A percentile compares a stretch with the other conserved stretches of the same genome.
These are phyloP conservation scores for Drosophila insularis DNA, from an alignment of 1,140 invertebrate species.

Conservation along the genomic window DNA sequence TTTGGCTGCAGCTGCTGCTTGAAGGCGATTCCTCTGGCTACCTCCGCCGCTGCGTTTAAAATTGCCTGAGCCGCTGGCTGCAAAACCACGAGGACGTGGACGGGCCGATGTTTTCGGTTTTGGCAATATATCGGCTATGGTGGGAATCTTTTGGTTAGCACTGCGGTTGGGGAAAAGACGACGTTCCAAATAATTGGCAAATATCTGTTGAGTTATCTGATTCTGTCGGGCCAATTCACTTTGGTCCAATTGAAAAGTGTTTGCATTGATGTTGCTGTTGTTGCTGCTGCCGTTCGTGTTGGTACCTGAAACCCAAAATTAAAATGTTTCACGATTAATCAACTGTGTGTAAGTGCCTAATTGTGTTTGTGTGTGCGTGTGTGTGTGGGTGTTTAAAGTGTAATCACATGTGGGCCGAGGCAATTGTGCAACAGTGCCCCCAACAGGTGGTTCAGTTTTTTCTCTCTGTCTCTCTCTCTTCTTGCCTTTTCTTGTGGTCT, in stretches of 20 bases:
- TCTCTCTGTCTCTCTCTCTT: neutral
- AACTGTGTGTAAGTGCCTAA: conserved; percentile 3
- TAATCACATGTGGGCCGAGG: conserved; percentile 48
- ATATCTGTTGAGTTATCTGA: conserved; percentile 88
- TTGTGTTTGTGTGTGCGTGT: too few relatives aligned
- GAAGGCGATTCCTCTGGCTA: conserved; percentile 56
- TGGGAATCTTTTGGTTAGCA: conserved; percentile 84
- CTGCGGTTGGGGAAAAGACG: conserved; percentile 84
- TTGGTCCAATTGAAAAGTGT: conserved; percentile 81
- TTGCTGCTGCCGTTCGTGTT: conserved; percentile 25
- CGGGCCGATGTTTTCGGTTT: conserved; percentile 57
- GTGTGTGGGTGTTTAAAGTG: conserved; percentile 10
- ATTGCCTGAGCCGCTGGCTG: conserved; percentile 30
- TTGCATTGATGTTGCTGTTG: conserved; percentile 21
- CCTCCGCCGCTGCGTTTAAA: conserved; percentile 61
- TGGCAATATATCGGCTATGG: conserved; percentile 85
- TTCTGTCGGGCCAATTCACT: conserved; percentile 87
- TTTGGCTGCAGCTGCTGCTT: conserved; percentile 48
- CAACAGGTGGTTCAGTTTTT: conserved; percentile 22
- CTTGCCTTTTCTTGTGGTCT: neutral
- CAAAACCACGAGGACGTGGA: conserved; percentile 66
- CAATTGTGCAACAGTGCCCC: conserved; percentile 47
- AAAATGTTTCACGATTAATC: conserved; percentile 54
- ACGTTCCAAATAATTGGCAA: conserved; percentile 87
- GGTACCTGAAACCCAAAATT: conserved; percentile 42